Base-by-base conservation (phyloP, 2,888 invertebrate genomes). In the Zaprionus lineosus region DNA sequence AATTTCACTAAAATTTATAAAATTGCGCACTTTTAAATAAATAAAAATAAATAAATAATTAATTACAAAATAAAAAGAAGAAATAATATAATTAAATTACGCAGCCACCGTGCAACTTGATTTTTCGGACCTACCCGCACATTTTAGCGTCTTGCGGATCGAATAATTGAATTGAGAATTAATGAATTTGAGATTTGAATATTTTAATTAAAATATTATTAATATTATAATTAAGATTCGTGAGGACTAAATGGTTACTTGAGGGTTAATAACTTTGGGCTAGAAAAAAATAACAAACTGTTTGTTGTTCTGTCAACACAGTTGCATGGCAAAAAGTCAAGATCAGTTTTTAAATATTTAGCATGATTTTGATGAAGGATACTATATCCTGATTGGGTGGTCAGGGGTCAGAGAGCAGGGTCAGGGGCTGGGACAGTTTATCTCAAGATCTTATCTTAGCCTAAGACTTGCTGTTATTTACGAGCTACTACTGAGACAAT, bases 81-180 rank as follows among this genome's bases (percentile, higher is more conserved):
- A 40, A 61, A 41, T 43, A 63, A 47, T 40, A 21, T 28, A 53
- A 44, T 51, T 61, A 14, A 59, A 56, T 46, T 84, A 73, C 76
- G 84, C 88, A 88, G 88, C 87, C 88, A 88, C 88, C 87, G 87
- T 87, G 88, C 88, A 87, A 87, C 78, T 79, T 75, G 31, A 16
- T 18, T 57, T 56, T 61, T 65, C 59, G 58, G 74, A 84, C 82
- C 84, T 78, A 77, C 47, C 65, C 77, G 82, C 77, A 84, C 61
- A 57, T 39, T 51, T 18, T 40, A 34, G 28, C 19, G 41, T n/a
- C 19, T 58, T 59, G 24, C 14, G 46, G 40, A 64, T 34, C 39
- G 36, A 55, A 48, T 55, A 41, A 60, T 41, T 60, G 33, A 50
- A n/a, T n/a, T n/a, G n/a, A n/a, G n/a, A n/a, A n/a, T n/a, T n/a